Conservation (phyloP, 1,140 invertebrate genomes). For the Calephelis nemesis region DNA sequence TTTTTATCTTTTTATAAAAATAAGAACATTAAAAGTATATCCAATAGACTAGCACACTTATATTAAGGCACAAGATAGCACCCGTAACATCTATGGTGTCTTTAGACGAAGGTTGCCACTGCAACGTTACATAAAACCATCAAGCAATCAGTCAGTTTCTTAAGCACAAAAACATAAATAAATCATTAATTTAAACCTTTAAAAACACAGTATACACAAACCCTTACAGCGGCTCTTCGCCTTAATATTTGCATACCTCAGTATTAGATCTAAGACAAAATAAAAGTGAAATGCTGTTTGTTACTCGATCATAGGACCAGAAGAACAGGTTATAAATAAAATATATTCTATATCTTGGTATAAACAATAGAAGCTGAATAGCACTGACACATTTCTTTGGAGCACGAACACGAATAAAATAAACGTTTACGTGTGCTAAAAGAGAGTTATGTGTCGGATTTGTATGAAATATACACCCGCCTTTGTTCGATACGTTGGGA, state of each 20-base stretch:
- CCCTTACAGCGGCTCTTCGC: constrained; percentile 3
- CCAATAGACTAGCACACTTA: too few species aligned
- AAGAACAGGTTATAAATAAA: constrained; percentile 22
- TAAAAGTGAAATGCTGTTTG: constrained; percentile 19
- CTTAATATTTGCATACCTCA: constrained; percentile 17
- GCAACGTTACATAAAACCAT: too few species aligned
- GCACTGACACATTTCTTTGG: constrained; percentile 32
- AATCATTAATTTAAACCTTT: not conserved
- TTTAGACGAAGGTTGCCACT: too few species aligned
- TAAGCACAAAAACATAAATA: too few species aligned
- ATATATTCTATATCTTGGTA: constrained; percentile 24
- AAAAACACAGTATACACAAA: not conserved
- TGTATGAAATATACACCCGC: constrained; percentile 17
- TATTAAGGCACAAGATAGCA: too few species aligned
- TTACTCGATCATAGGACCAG: constrained; percentile 20
- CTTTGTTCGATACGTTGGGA: constrained; percentile 8
- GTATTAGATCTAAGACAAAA: constrained; percentile 18
- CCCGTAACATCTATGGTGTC: too few species aligned
- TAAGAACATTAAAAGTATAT: too few species aligned
- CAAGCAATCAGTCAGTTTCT: too few species aligned
- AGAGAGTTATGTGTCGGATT: constrained; percentile 16
- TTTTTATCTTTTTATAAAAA: too few species aligned
- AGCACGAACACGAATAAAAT: constrained; percentile 24
- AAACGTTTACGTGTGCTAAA: constrained; percentile 13
- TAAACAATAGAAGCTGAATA: constrained; percentile 24